Evolutionary conservation across 2,797 vertebrate genomes (phyloP), one percentile per base, ranked within the genome.

Genomic region (Phaenicophaeus curvirostris): DNA sequence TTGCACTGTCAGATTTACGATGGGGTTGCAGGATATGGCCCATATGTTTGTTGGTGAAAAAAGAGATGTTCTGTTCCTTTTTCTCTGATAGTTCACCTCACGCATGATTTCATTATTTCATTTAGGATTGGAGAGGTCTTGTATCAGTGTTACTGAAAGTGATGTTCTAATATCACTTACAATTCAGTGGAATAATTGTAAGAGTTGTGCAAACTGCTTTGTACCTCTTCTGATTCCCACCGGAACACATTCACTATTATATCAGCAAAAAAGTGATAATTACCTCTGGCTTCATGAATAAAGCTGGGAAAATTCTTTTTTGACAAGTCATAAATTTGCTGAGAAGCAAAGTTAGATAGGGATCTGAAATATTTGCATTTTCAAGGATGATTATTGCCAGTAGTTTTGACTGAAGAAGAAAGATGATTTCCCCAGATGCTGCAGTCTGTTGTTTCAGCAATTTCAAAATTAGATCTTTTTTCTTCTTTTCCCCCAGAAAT

Each of bases 401-500:
- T 76, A 86, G 78, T 94, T 96, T 86, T 94, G 90, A 85, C 83
- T 94, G 91, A 93, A 95, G 81, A 93, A 88, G 69, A 87, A 89
- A 84, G 55, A 90, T 93, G 28, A 90, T 94, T 94, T 96, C 95
- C 83, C 90, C 91, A 96, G 93, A 81, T 95, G 93, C 86, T 83
- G 7, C 77, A 59, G 59, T 55, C 37, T 85, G 81, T 89, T 85
- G 63, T 88, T 96, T 94, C 80, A 96, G 93, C 91, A n/a, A 59
- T 94, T 96, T 94, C 42, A 69, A 85, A 91, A 88, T 85, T 86
- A 93, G 62, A 93, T 95, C 68, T 67, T 74, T 77, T 61, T 15
- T 88, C 44, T 71, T 86, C 79, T 24, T 24, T 78, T 89, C 89
- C 48, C 51, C 46, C 46, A 48, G 46, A 48, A 93, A 53, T 94